A percentile compares a stretch with the other conserved stretches of the same genome.
phyloP scores from a whole-genome alignment of 2,113 vertebrate species.

The Gambusia holbrooki region DNA sequence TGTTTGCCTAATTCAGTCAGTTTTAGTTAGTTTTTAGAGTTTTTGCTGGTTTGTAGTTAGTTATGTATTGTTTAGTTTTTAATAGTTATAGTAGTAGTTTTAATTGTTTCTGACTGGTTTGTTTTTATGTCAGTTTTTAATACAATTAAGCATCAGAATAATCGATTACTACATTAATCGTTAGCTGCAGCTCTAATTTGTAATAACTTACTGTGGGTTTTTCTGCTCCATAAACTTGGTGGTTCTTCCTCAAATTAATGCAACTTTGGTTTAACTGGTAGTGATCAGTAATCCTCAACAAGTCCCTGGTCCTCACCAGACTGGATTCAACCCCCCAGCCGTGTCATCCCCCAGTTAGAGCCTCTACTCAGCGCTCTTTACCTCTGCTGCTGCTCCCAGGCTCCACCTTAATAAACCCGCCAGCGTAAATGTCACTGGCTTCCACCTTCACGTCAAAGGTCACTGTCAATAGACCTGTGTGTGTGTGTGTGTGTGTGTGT shows the following conservation, averaged over 20 bases:
- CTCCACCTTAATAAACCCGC: slow-evolving; percentile 79
- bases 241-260: slow-evolving; percentile 7
- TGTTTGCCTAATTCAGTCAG: too few species aligned
- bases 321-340: slow-evolving; percentile 64
- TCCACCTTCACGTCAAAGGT: slow-evolving; percentile 81
- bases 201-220: too few species aligned
- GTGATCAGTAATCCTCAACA: slow-evolving; percentile 47
- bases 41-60: too few species aligned
- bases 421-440: slow-evolving; percentile 81
- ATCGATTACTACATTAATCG: too few species aligned
- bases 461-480: slow-evolving; percentile 78
- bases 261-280: slow-evolving; percentile 25
- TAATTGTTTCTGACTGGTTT: too few species aligned
- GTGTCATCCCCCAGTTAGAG: slow-evolving; percentile 74
- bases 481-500: slow-evolving; percentile 32
- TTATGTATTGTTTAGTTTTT: too few species aligned
- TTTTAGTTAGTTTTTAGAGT: too few species aligned
- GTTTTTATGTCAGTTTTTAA: too few species aligned
- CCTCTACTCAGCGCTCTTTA: slow-evolving; percentile 70
- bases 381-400: slow-evolving; percentile 64
- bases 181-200: too few species aligned
- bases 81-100: too few species aligned
- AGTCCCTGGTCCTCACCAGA: slow-evolving; percentile 49
- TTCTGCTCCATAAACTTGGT: neutral
- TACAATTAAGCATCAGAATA: too few species aligned